Conservation (phyloP, 2,797 vertebrate species). For the Ceryle rudis region DNA sequence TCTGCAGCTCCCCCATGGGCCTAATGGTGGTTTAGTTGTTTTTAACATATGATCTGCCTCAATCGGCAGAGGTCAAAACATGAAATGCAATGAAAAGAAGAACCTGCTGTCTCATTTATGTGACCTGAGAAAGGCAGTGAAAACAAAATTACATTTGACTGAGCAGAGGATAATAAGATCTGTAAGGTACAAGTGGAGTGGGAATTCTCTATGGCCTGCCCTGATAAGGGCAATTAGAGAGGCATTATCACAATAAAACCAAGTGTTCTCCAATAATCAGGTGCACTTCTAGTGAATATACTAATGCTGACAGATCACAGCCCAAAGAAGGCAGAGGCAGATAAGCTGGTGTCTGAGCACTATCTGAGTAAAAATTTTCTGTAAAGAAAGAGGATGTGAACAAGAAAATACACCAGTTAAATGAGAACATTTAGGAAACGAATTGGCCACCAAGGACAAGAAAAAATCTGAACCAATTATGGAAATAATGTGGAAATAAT, state of each 20-base stretch:
- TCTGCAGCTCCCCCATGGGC: not conserved
- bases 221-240: conserved; percentile 71
- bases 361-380: not conserved
- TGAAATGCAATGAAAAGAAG: conserved; percentile 12
- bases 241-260: conserved; percentile 59
- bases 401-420: not conserved
- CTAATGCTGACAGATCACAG: not conserved
- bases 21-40: not conserved
- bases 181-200: conserved; percentile 33
- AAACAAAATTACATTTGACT: conserved; percentile 65
- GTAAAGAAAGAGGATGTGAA: not conserved
- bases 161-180: conserved; percentile 66
- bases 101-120: conserved; percentile 37
- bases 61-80: conserved; percentile 28
- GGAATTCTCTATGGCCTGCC: conserved; percentile 53
- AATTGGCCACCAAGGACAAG: not conserved
- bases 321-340: not conserved
- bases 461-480: not conserved
- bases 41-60: not conserved
- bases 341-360: not conserved
- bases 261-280: conserved; percentile 53
- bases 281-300: not conserved
- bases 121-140: conserved; percentile 43
- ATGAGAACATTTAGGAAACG: not conserved
- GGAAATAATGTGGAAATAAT: not conserved